Conservation (phyloP, 92 coral and sea anemone genomes). For the Porites lobata region DNA sequence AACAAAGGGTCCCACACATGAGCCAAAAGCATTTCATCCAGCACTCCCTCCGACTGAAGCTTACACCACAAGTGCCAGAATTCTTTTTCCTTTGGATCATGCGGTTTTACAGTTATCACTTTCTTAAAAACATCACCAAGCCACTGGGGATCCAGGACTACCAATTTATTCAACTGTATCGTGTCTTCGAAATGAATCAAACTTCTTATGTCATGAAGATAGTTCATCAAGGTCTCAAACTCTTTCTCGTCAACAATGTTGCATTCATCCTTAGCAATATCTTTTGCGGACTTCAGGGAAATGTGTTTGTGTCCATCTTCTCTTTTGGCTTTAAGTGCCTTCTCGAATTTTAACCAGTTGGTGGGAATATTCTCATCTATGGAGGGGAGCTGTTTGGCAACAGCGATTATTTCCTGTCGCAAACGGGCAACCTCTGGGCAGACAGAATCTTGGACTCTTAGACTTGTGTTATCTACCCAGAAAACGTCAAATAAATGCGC, state of each 20-base stretch:
- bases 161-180: too few species aligned
- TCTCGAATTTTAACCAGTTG: too few species aligned
- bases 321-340: background rate
- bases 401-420: constrained; percentile 13
- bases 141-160: too few species aligned
- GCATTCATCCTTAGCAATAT: constrained; percentile 28
- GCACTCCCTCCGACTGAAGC: constrained; percentile 3
- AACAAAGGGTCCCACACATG: constrained; percentile 19
- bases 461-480: constrained; percentile 48
- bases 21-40: background rate
- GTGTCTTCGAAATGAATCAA: constrained; percentile 26
- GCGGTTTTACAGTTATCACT: background rate
- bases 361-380: background rate
- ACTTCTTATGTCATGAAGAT: background rate
- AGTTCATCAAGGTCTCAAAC: background rate
- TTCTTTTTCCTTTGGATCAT: background rate
- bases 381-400: background rate
- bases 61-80: constrained; percentile 4
- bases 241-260: constrained; percentile 13
- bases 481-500: constrained; percentile 13
- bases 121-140: too few species aligned
- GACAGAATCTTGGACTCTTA: background rate
- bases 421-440: constrained; percentile 8
- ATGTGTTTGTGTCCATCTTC: background rate
- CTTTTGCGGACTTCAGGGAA: background rate